Evolutionary conservation across 2,888 invertebrate species (phyloP).

Genomic region (Tetheella fluctuosa): DNA sequence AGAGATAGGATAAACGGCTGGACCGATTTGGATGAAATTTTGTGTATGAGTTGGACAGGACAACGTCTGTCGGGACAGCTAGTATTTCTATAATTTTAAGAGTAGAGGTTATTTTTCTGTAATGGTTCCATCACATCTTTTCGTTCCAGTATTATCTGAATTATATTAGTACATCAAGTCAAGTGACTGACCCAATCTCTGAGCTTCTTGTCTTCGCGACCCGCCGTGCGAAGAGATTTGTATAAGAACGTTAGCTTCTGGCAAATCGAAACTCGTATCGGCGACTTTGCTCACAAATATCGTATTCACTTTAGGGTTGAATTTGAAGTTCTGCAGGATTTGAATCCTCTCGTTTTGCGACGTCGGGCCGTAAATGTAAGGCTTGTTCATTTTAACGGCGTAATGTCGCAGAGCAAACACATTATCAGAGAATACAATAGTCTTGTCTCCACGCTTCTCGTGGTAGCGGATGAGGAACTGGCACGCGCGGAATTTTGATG

Average conservation of each 20-base stretch:
- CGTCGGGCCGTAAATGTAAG: conserved; percentile 99
- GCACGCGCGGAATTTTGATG: conserved; percentile 98
- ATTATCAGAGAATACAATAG: conserved; percentile 99
- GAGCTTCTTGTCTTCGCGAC: conserved; percentile 98
- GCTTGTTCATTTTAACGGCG: conserved; percentile 98
- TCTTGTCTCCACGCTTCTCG: conserved; percentile 98
- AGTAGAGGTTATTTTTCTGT: too few relatives aligned
- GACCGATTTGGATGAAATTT: too few relatives aligned
- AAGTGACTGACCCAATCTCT: conserved; percentile 88
- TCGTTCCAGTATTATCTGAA: too few relatives aligned
- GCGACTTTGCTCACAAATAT: conserved; percentile 99
- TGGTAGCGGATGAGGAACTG: conserved; percentile 97
- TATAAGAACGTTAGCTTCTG: conserved; percentile 99
- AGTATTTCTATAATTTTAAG: too few relatives aligned
- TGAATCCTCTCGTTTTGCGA: conserved; percentile 98
- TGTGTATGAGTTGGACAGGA: too few relatives aligned
- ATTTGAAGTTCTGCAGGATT: conserved; percentile 99
- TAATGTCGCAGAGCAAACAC: conserved; percentile 99
- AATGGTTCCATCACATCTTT: too few relatives aligned
- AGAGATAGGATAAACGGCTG: too few relatives aligned
- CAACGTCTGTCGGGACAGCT: too few relatives aligned
- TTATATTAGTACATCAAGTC: too few relatives aligned
- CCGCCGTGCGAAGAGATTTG: conserved; percentile 99
- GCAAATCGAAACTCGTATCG: conserved; percentile 99
- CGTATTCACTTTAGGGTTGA: conserved; percentile 98